Percentiles rank a stretch among this genome's conserved stretches.
These are phyloP conservation scores for Drosophila algonquin DNA, from an alignment of 2,888 invertebrate species.

Conservation along the genomic window DNA sequence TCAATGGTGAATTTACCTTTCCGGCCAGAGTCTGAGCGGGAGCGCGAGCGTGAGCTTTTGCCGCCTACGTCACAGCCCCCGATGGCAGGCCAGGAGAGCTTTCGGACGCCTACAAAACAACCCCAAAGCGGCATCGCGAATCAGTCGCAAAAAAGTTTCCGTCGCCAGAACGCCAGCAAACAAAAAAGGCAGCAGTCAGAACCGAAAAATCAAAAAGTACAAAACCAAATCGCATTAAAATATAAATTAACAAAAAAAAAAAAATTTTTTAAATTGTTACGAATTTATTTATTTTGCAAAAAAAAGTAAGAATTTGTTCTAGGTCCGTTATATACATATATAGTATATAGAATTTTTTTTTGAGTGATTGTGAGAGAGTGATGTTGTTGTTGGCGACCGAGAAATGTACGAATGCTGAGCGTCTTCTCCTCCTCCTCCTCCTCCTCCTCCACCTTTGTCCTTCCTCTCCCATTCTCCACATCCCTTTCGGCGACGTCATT, in stretches of 20 bases:
- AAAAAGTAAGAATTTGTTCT: background rate
- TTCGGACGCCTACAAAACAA: slow-evolving; percentile 76
- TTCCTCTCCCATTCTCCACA: background rate
- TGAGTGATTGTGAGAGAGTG: background rate
- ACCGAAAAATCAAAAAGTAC: slow-evolving; percentile 45
- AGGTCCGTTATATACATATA: background rate
- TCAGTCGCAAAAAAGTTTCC: slow-evolving; percentile 82
- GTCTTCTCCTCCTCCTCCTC: background rate
- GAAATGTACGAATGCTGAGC: background rate
- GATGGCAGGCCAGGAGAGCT: slow-evolving; percentile 49
- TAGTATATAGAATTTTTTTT: background rate
- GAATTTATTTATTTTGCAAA: background rate
- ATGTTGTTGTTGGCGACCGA: background rate
- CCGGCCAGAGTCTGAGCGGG: slow-evolving; percentile 11
- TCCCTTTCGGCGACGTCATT: background rate
- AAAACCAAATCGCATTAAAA: slow-evolving; percentile 8
- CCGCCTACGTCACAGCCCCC: slow-evolving; percentile 45
- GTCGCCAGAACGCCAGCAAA: slow-evolving; percentile 66
- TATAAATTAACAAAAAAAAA: slow-evolving; percentile 7
- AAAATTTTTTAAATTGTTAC: slow-evolving; percentile 6
- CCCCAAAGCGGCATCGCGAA: slow-evolving; percentile 79
- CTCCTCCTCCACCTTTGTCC: background rate
- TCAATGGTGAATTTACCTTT: background rate
- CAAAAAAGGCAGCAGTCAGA: slow-evolving; percentile 25
- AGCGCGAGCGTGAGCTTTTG: slow-evolving; percentile 28